Conservation (phyloP, 2,113 vertebrate genomes). For the Naja naja region DNA sequence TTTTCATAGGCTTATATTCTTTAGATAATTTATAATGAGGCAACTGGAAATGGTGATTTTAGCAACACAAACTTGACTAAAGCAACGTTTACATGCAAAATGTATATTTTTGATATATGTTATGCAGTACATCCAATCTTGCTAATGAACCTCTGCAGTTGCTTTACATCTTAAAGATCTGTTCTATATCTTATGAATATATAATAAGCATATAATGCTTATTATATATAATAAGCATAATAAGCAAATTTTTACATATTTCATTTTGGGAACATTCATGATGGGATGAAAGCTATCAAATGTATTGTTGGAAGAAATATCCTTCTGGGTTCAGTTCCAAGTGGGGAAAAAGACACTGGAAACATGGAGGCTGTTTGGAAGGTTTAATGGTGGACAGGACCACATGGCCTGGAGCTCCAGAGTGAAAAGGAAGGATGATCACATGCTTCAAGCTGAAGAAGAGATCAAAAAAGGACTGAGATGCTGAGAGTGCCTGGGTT, state of each 20-base stretch:
- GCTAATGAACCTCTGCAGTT: background rate
- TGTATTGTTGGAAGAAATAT: too few species aligned
- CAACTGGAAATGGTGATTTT: background rate
- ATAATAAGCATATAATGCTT: too few species aligned
- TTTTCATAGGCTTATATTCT: background rate
- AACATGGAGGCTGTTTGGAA: too few species aligned
- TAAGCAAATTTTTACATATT: background rate
- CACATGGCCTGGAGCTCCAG: too few species aligned
- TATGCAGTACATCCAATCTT: background rate
- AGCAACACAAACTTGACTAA: background rate
- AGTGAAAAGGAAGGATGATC: too few species aligned
- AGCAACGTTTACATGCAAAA: background rate
- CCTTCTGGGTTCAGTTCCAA: too few species aligned
- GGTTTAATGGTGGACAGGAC: too few species aligned
- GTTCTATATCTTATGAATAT: background rate
- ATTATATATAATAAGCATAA: too few species aligned
- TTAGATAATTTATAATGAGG: background rate
- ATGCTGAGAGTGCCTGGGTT: too few species aligned
- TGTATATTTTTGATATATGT: background rate
- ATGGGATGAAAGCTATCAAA: background rate
- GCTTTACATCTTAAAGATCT: background rate
- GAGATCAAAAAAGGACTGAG: too few species aligned
- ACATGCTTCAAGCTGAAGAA: too few species aligned
- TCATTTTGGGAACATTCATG: background rate
- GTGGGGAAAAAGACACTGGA: too few species aligned